Percentiles rank a stretch among this genome's conserved stretches.
Evolutionary conservation across 2,113 vertebrate species (phyloP).

Genomic region (Beaufortia kweichowensis): DNA sequence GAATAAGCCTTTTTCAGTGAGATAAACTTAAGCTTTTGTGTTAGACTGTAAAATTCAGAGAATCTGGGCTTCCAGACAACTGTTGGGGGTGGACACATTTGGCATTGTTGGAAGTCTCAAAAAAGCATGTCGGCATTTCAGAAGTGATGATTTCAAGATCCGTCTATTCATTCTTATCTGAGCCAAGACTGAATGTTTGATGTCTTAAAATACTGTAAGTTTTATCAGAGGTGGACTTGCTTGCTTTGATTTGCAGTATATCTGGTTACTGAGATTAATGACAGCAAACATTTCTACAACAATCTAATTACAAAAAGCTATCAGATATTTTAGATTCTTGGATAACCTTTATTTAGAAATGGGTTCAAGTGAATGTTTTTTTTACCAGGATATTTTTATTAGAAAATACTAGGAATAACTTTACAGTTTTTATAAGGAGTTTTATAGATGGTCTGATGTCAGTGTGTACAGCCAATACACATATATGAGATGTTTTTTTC

Average conservation of each 20-base stretch:
- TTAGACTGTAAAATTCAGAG: background rate
- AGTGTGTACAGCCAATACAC: background rate
- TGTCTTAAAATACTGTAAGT: background rate
- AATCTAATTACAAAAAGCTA: background rate
- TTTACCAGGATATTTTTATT: background rate
- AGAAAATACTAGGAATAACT: constrained; percentile 6
- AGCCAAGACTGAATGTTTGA: constrained; percentile 26
- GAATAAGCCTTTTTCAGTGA: constrained; percentile 4
- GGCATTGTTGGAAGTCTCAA: constrained; percentile 1
- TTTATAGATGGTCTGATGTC: constrained; percentile 5
- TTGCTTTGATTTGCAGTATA: background rate
- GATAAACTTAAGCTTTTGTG: constrained; percentile 26
- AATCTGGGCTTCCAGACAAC: constrained; percentile 6
- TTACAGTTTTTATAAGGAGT: constrained; percentile 1
- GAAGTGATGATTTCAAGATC: constrained; percentile 16
- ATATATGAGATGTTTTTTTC: no score
- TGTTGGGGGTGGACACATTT: constrained; percentile 1
- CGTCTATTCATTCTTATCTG: background rate
- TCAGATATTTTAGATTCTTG: background rate
- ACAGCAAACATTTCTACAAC: background rate
- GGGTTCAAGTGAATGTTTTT: constrained; percentile 17
- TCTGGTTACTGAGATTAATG: background rate
- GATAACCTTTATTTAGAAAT: constrained; percentile 7
- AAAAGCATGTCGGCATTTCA: background rate
- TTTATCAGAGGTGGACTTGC: background rate